Percentiles rank a stretch among this genome's conserved stretches.
These are phyloP conservation scores for Brotula barbata DNA, from an alignment of 2,797 vertebrate species.

Conservation along the genomic window DNA sequence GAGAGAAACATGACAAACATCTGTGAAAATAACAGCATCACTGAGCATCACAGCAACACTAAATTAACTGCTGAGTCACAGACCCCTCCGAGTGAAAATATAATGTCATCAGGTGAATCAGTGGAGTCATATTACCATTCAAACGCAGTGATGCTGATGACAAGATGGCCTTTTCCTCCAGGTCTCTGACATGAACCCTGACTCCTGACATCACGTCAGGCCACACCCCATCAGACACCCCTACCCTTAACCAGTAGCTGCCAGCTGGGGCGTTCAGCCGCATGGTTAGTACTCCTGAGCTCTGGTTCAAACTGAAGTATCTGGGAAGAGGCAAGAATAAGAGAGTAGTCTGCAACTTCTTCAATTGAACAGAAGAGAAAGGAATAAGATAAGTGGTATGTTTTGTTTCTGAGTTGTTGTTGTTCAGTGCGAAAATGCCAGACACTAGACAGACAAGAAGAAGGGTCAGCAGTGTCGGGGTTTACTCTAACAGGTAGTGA, in stretches of 20 bases:
- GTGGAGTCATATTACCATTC: conserved; percentile 74
- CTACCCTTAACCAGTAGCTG: conserved; percentile 83
- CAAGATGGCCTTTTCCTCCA: conserved; percentile 82
- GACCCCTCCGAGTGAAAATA: conserved; percentile 6
- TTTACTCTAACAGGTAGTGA: conserved; percentile 20
- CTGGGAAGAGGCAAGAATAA: conserved; percentile 66
- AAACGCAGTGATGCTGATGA: conserved; percentile 85
- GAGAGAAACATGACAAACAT: conserved; percentile 4
- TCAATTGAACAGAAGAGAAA: neutral
- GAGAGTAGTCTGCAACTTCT: neutral
- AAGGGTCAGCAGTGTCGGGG: conserved; percentile 33
- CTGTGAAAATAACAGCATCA: neutral
- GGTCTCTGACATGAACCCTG: conserved; percentile 82
- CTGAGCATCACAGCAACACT: neutral
- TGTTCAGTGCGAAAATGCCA: conserved; percentile 21
- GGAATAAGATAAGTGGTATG: conserved; percentile 26
- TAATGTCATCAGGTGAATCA: conserved; percentile 12
- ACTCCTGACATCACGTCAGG: conserved; percentile 86
- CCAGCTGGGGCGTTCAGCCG: conserved; percentile 80
- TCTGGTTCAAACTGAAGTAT: conserved; percentile 86
- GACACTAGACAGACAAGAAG: conserved; percentile 39
- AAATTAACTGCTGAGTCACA: neutral
- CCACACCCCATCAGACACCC: conserved; percentile 89
- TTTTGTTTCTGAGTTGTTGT: conserved; percentile 40
- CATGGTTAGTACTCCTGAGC: conserved; percentile 82